Base-by-base conservation (phyloP, 2,797 vertebrate species). In the Phataginus tricuspis region DNA sequence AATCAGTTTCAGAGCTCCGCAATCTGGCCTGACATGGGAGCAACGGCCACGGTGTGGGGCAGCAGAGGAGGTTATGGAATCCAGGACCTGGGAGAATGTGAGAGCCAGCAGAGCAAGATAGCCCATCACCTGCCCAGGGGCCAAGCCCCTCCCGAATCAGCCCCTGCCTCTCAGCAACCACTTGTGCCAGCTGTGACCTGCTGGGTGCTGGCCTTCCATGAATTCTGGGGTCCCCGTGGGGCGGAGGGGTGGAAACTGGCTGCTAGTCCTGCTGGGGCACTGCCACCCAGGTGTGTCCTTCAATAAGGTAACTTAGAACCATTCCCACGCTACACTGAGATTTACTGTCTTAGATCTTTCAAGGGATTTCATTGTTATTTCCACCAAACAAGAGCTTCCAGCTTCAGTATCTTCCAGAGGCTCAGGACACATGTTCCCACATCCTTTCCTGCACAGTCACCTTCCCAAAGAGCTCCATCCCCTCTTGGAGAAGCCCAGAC, bases 11-110 rank as follows among this genome's bases (percentile, higher is more conserved):
- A 78, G 53, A 39, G 11, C 72, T 25, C 34, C 79, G 0, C 8
- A 86, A n/a, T 31, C 23, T 51, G 29, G 16, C 55, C 78, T 29
- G 42, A 51, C 5, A 0, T 0, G 1, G 53, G 31, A 59, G 77
- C 45, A 1, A 23, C 1, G 23, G n/a, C 13, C 1, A 14, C 29
- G 12, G 29, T 4, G 1, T 21, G 37, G 16, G 29, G 4, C 49
- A 4, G 53, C 21, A 55, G 90, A 9, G 34, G 37, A 23, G 1
- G 25, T 12, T 53, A 34, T 16, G 2, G 45, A 27, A 57, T 9
- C 42, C 39, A 27, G 86, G 85, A 15, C 37, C 18, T 5, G 0
- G 23, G 29, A 18, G 37, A 63, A 42, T 31, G n/a, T 34, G 29
- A 21, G 19, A 9, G 61, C n/a, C 11, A 2, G 27, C 42, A 69